Evolutionary conservation across 2,113 vertebrate species (phyloP).

Genomic region (Tamias sibiricus): DNA sequence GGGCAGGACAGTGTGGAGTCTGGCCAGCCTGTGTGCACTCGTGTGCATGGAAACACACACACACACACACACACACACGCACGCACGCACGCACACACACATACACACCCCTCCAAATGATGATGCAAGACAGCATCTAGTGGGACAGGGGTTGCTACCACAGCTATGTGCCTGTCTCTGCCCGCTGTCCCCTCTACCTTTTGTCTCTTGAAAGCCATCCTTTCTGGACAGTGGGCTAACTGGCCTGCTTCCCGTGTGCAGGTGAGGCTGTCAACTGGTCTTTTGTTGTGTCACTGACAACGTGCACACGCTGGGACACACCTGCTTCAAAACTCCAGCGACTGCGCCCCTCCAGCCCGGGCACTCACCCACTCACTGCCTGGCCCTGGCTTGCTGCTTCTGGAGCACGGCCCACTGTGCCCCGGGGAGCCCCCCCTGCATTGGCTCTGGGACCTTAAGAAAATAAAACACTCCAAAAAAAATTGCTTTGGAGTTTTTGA

Average conservation of each 20-base stretch:
- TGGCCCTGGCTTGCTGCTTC: not conserved
- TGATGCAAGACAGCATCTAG: not conserved
- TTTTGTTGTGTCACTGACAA: constrained; percentile 63
- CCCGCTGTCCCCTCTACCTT: not conserved
- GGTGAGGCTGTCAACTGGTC: constrained; percentile 54
- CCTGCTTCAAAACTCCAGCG: constrained; percentile 47
- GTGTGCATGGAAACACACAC: not conserved
- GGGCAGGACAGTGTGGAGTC: constrained; percentile 49
- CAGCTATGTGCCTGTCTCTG: not conserved
- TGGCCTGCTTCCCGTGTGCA: not conserved
- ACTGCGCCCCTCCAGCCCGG: not conserved
- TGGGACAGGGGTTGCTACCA: not conserved
- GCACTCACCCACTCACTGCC: accelerated
- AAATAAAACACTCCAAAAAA: constrained; percentile 78
- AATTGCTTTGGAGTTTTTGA: constrained; percentile 72
- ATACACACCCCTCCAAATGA: not conserved
- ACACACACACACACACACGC: accelerated
- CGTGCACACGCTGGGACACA: constrained; percentile 42
- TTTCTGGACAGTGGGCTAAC: constrained; percentile 17
- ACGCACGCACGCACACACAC: not conserved
- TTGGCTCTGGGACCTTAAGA: constrained; percentile 56
- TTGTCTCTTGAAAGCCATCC: constrained; percentile 33
- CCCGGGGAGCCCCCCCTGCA: not conserved
- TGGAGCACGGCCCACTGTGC: not conserved
- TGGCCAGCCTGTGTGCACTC: not conserved